Evolutionary conservation across 2,888 invertebrate genomes (phyloP).

Genomic region (Caenorhabditis sinica): DNA sequence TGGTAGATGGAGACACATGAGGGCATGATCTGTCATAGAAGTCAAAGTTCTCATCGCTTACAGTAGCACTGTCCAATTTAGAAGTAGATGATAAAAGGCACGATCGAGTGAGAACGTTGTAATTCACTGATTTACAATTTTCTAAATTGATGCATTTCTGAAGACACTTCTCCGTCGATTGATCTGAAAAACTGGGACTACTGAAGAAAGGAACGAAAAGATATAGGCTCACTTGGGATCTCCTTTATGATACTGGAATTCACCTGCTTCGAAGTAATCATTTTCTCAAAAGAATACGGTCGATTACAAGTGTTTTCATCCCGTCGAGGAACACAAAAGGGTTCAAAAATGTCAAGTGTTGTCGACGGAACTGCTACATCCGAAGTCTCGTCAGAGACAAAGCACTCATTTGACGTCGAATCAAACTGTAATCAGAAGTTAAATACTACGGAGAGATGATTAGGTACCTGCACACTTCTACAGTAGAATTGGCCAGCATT

Average conservation of each 20-base stretch:
- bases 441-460: constrained; percentile 63
- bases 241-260: constrained; percentile 49
- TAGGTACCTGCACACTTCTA: constrained; percentile 74
- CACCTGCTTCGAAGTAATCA: constrained; percentile 64
- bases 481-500: constrained; percentile 77
- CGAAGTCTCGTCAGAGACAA: constrained; percentile 78
- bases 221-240: constrained; percentile 25
- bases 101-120: constrained; percentile 64
- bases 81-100: constrained; percentile 61
- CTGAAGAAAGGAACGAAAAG: too few relatives aligned
- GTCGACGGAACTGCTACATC: constrained; percentile 75
- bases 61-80: constrained; percentile 27
- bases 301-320: constrained; percentile 76
- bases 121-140: constrained; percentile 76
- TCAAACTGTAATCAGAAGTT: constrained; percentile 73
- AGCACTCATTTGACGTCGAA: constrained; percentile 77
- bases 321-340: constrained; percentile 76
- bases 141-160: constrained; percentile 70
- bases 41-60: constrained; percentile 74
- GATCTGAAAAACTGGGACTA: constrained; percentile 55
- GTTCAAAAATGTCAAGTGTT: constrained; percentile 80
- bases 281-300: constrained; percentile 75
- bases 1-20: constrained; percentile 17
- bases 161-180: constrained; percentile 71
- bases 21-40: constrained; percentile 77